Base-by-base conservation (phyloP, 2,113 vertebrate genomes). In the Azemiops feae region DNA sequence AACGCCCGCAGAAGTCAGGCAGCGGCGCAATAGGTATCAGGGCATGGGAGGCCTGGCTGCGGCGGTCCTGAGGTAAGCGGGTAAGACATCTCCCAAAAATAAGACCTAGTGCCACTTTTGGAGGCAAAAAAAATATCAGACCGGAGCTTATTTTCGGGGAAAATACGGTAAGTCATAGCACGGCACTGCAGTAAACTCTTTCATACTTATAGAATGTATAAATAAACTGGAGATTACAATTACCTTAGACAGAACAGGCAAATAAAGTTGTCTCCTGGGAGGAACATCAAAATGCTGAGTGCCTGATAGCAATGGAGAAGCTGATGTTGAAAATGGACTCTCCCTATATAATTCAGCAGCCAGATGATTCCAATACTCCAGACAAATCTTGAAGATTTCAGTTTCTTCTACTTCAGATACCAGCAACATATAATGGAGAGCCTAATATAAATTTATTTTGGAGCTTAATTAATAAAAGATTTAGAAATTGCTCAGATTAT, bases 331-430 rank as follows among this genome's bases (percentile, higher is more conserved):
- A 96, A 99, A 99, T 0, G 99, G 99, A 96, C 98, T 99, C 93
- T 99, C 99, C 96, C 99, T 98, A 95, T 99, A 99, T 1, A 99
- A 98, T 96, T 99, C 99, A 92, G 99, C 99, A 64, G 99, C 99
- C 96, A 99, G 97, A 93, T 99, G 99, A 97, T 99, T 99, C 99
- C 99, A 99, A 96, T 99, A 99, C 94, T 99, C 99, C 85, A 99
- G 98, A 94, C 99, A 99, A 89, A 99, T 99, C 97, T 99, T 99
- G 96, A 99, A 99, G 95, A 99, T 99, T 98, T 99, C 99, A 0
- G 99, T 99, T 97, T 99, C 99, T 96, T 99, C 99, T 88, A 99
- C 99, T 98, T 99, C 99, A 27, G 99, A 99, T 74, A 99, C 99
- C 97, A 99, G 93, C 90, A 99, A 97, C 99, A 99, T 99, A 96